Base-by-base conservation (phyloP, 2,888 invertebrate species). In the Parnassius glacialis region DNA sequence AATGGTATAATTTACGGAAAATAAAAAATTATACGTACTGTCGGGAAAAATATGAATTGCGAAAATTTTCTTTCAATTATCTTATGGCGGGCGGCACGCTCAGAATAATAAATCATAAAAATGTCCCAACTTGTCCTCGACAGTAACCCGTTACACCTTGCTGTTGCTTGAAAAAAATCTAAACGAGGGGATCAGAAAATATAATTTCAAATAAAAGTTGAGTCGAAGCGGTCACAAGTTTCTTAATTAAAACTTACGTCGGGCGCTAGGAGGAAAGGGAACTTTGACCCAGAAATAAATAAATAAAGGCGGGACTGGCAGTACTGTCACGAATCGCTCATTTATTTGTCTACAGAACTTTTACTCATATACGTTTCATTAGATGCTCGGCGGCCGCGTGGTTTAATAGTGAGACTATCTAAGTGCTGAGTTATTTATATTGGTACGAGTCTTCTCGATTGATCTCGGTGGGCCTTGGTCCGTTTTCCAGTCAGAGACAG, bases 191-290 rank as follows among this genome's bases (percentile, higher is more conserved):
- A 83, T 86, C 84, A 82, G 83, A 86, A 89, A 90, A 90, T 89
- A 90, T 89, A 89, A 90, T 90, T 89, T 88, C 80, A 89, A 90
- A 90, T 89, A 89, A 89, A 90, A 90, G 85, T 90, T 86, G 76
- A 85, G 84, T 81, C 78, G 75, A 80, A 80, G 83, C 88, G 85
- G 89, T 87, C 90, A 85, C 90, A 92, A 92, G 92, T 92, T 92
- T 92, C 90, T 92, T 92, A 92, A 92, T 92, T 92, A 92, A 92
- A 92, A 92, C 92, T 92, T 92, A 90, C 81, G 87, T 88, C 80
- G 81, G 85, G 82, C 83, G 84, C 83, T 79, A 84, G 82, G 78
- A 84, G 83, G 84, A 87, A 84, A 78, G 82, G 76, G 79, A 81
- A 81, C 85, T 87, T 79, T 90, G 89, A 90, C 90, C 89, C 87